Evolutionary conservation across 2,113 vertebrate genomes (phyloP), one percentile per base, ranked within the genome.

Genomic region (Mugil cephalus): DNA sequence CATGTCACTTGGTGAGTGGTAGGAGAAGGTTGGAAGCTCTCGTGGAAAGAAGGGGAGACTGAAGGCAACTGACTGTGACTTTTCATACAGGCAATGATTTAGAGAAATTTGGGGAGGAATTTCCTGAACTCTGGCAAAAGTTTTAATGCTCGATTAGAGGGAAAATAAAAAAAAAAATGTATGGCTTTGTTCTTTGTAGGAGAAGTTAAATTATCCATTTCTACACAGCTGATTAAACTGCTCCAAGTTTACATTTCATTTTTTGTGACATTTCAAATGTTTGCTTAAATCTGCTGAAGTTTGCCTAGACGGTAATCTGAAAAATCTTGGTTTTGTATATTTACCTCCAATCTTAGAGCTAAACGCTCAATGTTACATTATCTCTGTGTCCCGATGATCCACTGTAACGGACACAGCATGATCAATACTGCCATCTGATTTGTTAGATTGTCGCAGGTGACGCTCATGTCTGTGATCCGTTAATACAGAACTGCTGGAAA

Each of bases 251-350:
- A 82, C 75, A 59, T 75, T 86, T 76, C 40, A 63, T 84, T 64
- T 73, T 85, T 75, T 73, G 74, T 84, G 74, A 88, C 70, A 90
- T 89, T 84, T 87, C 62, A 79, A 74, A 71, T 30, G 56, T 86
- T 79, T 87, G 67, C 65, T 40, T 72, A 69, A 77, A 85, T 78
- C 66, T 68, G 84, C 15, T 17, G 40, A 48, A 62, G 77, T 87
- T 85, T 83, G 66, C 67, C 66, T 46, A 30, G 77, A 74, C 56
- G 54, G 17, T 53, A 75, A 87, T 76, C 54, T 38, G 51, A 6
- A 1, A 72, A 21, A 45, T 63, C 51, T 55, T 12, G 14, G 7
- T 59, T 75, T 81, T 65, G 55, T 70, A 18, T 87, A 42, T 82
- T 87, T 71, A 59, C 62, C n/a, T 59, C 55, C 47, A 56, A 43